Percentiles rank a stretch among this genome's conserved stretches.
phyloP scores from a whole-genome alignment of 2,113 vertebrate genomes.

The Eptesicus fuscus region DNA sequence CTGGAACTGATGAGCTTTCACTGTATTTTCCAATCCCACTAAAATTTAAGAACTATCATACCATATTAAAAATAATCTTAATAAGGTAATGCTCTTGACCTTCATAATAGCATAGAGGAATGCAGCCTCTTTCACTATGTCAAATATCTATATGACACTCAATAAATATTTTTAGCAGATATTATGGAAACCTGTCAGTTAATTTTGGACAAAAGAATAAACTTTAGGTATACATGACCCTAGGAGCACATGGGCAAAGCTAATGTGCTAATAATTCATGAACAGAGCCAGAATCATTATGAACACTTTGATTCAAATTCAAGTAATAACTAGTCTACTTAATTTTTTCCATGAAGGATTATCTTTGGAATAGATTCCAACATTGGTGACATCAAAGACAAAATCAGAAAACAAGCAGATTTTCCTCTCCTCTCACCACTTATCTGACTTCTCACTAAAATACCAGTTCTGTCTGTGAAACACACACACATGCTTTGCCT shows the following conservation, averaged over 20 bases:
- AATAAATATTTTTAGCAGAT: not conserved
- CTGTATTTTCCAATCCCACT: not conserved
- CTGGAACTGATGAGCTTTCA: not conserved
- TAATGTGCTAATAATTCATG: not conserved
- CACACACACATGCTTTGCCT: not conserved
- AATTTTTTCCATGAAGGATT: not conserved
- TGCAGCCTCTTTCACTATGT: not conserved
- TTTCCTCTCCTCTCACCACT: not conserved
- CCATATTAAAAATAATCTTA: not conserved
- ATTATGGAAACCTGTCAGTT: not conserved
- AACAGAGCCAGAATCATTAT: not conserved
- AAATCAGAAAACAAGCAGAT: constrained; percentile 33
- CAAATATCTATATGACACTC: not conserved
- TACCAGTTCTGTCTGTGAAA: not conserved
- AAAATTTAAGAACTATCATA: not conserved
- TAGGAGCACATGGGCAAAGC: not conserved
- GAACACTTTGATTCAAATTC: not conserved
- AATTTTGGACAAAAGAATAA: not conserved
- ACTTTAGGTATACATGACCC: not conserved
- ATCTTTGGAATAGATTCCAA: not conserved
- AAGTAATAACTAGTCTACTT: not conserved
- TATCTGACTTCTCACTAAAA: not conserved
- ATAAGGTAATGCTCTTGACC: not conserved
- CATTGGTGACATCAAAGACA: not conserved
- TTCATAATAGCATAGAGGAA: not conserved